phyloP scores from a whole-genome alignment of 2,113 vertebrate species.

The Prionailurus bengalensis region DNA sequence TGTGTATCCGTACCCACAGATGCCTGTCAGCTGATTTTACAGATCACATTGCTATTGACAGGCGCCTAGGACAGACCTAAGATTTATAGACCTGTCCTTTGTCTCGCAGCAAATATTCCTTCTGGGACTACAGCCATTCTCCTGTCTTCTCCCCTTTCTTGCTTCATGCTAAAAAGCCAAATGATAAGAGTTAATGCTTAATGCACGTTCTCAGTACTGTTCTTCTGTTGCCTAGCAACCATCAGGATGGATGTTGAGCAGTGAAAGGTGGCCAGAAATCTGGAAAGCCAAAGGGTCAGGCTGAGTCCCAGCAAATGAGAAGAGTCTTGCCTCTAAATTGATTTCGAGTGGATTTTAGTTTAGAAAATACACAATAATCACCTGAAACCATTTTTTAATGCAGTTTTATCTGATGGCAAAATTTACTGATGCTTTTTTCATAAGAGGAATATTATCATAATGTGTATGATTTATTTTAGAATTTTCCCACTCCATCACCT shows the following conservation, averaged over 20 bases:
- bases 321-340: slow-evolving; percentile 30
- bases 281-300: slow-evolving; percentile 70
- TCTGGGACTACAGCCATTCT: slow-evolving; percentile 67
- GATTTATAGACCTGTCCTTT: slow-evolving; percentile 80
- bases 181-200: slow-evolving; percentile 73
- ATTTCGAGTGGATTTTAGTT: slow-evolving; percentile 58
- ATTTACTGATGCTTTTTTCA: slow-evolving; percentile 4
- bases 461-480: not conserved
- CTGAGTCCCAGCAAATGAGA: slow-evolving; percentile 58
- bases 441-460: not conserved
- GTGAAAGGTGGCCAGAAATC: slow-evolving; percentile 69
- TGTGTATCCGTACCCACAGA: slow-evolving; percentile 55
- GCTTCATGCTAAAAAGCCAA: slow-evolving; percentile 64
- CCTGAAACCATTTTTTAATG: slow-evolving; percentile 30
- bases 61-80: slow-evolving; percentile 51
- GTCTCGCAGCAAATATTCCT: slow-evolving; percentile 80
- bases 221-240: slow-evolving; percentile 81
- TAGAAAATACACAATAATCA: not conserved
- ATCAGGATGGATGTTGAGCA: slow-evolving; percentile 47
- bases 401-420: not conserved
- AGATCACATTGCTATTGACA: slow-evolving; percentile 82
- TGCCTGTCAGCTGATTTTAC: slow-evolving; percentile 85
- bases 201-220: slow-evolving; percentile 73
- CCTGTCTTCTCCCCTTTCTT: slow-evolving; percentile 74
- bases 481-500: too few species aligned